Evolutionary conservation across 2,113 vertebrate genomes (phyloP), one percentile per base, ranked within the genome.

Genomic region (Acrocephalus kingi): DNA sequence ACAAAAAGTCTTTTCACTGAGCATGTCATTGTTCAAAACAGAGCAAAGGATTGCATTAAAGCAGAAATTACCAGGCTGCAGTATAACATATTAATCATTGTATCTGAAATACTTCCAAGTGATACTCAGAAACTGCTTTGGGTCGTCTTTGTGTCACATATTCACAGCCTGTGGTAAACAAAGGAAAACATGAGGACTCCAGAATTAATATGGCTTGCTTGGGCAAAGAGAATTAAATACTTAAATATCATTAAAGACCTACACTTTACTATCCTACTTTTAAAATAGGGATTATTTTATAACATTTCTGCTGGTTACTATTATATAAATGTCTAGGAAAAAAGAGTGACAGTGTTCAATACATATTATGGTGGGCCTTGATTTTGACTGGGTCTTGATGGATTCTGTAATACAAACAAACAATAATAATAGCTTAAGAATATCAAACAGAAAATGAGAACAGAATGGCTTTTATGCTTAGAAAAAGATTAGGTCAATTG

Each of bases 401-500:
- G 75, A 54, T 91, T 22, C 77, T 52, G 22, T 92, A 93, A 95
- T 87, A 84, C 81, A 94, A 97, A 95, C 52, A 95, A 96, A 96
- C 90, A 96, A 94, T 78, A 89, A 92, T 80, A 93, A 96, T 94
- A 98, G 95, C 93, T 96, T 93, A 91, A 97, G 96, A 94, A 94
- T 83, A 87, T 95, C 88, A 92, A 96, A 96, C 82, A 91, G 91
- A 96, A 89, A 92, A 95, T 55, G 62, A 78, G 83, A 71, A 92
- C 75, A 80, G 72, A 86, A 95, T 89, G 83, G 68, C 87, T 97
- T 97, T 97, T 86, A 91, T 94, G 37, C 93, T 98, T 89, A 95
- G 87, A 97, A 97, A 97, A 97, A 97, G 89, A 91, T 97, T 68
- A 69, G 94, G 92, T 96, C 94, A 97, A 96, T 96, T 96, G 97